Evolutionary conservation across 2,888 invertebrate genomes (phyloP).

Genomic region (Mesoligia furuncula): DNA sequence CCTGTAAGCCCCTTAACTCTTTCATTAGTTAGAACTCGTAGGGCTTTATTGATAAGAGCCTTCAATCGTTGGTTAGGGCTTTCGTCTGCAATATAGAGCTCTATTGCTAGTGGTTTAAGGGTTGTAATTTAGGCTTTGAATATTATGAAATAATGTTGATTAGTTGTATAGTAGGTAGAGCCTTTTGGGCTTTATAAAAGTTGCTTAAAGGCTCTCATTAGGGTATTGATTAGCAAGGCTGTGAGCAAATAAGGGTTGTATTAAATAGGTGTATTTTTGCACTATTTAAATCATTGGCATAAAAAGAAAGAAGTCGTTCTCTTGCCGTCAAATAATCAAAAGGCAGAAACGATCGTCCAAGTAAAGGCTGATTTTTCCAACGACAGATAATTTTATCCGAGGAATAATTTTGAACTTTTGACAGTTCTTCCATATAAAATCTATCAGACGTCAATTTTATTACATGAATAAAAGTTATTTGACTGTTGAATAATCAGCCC

Average conservation of each 20-base stretch:
- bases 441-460: too few relatives aligned
- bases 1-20: too few relatives aligned
- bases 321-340: neutral
- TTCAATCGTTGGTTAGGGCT: neutral
- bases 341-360: neutral
- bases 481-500: too few relatives aligned
- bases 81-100: neutral
- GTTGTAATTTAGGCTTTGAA: slow-evolving; percentile 23
- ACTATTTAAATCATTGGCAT: slow-evolving; percentile 3
- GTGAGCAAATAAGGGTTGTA: slow-evolving; percentile 28
- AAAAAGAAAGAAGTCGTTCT: neutral
- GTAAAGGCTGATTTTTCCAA: too few relatives aligned
- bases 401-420: too few relatives aligned
- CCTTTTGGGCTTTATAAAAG: neutral
- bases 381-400: too few relatives aligned
- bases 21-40: neutral
- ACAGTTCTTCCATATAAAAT: too few relatives aligned
- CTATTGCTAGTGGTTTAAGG: slow-evolving; percentile 19
- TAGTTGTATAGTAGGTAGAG: slow-evolving; percentile 12
- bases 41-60: neutral
- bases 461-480: too few relatives aligned
- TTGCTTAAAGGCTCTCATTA: neutral
- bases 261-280: neutral
- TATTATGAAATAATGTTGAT: slow-evolving; percentile 11
- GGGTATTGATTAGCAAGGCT: slow-evolving; percentile 2